Percentiles rank a stretch among this genome's conserved stretches.
Evolutionary conservation across 2,888 invertebrate genomes (phyloP).

Genomic region (Tridacna crocea): DNA sequence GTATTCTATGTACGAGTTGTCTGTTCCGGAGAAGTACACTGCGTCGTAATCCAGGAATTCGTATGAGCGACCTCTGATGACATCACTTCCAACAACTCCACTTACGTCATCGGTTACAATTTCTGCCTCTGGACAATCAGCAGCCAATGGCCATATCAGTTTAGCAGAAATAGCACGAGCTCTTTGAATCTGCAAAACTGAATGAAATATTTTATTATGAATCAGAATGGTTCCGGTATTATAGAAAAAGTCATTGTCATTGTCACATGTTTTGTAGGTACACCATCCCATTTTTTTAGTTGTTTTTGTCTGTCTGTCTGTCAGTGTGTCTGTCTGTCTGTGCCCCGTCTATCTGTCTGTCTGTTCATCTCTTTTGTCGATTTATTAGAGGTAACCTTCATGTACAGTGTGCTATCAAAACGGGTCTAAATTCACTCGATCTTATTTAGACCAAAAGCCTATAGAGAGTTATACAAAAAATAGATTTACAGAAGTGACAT

Average conservation of each 20-base stretch:
- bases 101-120: background rate
- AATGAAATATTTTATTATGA: background rate
- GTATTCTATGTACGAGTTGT: conserved; percentile 10
- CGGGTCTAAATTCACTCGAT: too few species aligned
- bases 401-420: too few species aligned
- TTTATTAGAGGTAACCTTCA: too few species aligned
- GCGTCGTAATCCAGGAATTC: background rate
- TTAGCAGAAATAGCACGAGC: background rate
- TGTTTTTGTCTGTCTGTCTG: conserved; percentile 11
- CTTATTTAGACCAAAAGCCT: too few species aligned
- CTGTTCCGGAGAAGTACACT: conserved; percentile 1
- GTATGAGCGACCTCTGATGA: background rate
- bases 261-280: too few species aligned
- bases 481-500: too few species aligned
- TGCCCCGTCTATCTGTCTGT: background rate
- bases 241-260: too few species aligned
- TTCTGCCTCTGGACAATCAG: background rate
- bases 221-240: too few species aligned
- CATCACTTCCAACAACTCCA: conserved; percentile 1
- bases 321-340: background rate
- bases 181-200: background rate
- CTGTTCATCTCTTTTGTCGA: background rate
- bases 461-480: too few species aligned
- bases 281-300: too few species aligned
- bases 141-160: conserved; percentile 2